Conservation (phyloP, 2,888 invertebrate species). For the Tridacna gigas region DNA sequence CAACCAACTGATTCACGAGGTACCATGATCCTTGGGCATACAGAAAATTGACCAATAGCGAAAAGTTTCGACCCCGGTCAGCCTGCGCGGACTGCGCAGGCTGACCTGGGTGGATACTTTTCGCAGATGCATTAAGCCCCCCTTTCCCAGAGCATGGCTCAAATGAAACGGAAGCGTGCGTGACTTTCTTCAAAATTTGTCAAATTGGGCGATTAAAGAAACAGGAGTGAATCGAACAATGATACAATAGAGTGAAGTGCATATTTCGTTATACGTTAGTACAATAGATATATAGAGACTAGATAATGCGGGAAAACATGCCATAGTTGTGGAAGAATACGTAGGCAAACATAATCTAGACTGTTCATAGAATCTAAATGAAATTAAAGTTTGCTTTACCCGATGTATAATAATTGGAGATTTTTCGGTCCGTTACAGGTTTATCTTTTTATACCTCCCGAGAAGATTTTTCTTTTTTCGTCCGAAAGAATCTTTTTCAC, state of each 20-base stretch:
- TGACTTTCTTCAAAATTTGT: constrained; percentile 45
- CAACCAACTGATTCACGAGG: too few species aligned
- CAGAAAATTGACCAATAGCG: too few species aligned
- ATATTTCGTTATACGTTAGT: constrained; percentile 22
- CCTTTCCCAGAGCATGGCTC: too few species aligned
- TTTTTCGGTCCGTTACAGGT: too few species aligned
- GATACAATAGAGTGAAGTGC: constrained; percentile 36
- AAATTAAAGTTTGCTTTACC: constrained; percentile 38
- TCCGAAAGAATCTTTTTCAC: too few species aligned
- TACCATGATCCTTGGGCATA: too few species aligned
- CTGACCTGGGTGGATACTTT: too few species aligned
- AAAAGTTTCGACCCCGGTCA: too few species aligned
- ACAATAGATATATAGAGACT: constrained; percentile 54
- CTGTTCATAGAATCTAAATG: constrained; percentile 60
- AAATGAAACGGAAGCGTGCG: constrained; percentile 37
- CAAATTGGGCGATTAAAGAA: constrained; percentile 21
- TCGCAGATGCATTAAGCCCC: too few species aligned
- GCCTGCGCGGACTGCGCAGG: too few species aligned
- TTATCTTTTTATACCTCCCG: too few species aligned
- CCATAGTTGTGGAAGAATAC: constrained; percentile 22
- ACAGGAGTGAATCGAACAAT: constrained; percentile 28
- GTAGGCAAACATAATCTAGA: constrained; percentile 43
- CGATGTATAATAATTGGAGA: neutral
- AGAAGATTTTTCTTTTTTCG: too few species aligned
- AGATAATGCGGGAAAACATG: constrained; percentile 60